Base-by-base conservation (phyloP, 2,888 invertebrate species). In the Pammene fasciana region DNA sequence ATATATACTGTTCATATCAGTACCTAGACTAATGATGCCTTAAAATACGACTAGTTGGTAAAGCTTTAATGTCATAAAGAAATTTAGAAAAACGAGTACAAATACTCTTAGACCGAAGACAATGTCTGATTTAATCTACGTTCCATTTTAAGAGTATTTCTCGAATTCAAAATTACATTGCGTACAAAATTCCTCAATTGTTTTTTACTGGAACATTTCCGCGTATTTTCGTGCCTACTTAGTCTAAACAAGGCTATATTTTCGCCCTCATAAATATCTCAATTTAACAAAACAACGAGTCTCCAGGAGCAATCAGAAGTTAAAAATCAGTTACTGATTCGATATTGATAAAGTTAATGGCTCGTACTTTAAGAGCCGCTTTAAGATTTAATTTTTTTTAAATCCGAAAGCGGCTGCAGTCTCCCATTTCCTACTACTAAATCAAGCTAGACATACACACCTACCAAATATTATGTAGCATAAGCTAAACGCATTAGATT, bases 401-500 rank as follows among this genome's bases (percentile, higher is more conserved):
- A 38, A 9, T 38, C 38, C 6, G 38, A 38, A 38, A 41, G 13
- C 7, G 13, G 41, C 16, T 36, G 34, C 16, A 50, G 48, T 14
- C 38, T 48, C 38, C 41, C 38, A 38, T 36, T 62, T 52, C 52
- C 62, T 16, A 61, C 14, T 41, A 61, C 48, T 62, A 62, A 52
- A 62, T 62, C 52, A 62, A 52, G 62, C 50, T 13, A 59, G 45
- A 34, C 26, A 10, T 9, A 56, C 16, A 38, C 41, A 52, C 38
- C 50, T 52, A 41, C 18, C 9, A 11, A 38, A 34, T 45, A 54
- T n/a, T n/a, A n/a, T n/a, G n/a, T 36, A 65, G 34, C 43, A 45
- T 16, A 26, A 52, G 45, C 64, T 65, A 65, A 54, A 43, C 43
- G 41, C 64, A 65, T 65, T 65, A 65, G 45, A 34, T 55, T 65